These are phyloP conservation scores for Lucinisca nassula DNA, from an alignment of 2,888 invertebrate species.

Conservation along the genomic window DNA sequence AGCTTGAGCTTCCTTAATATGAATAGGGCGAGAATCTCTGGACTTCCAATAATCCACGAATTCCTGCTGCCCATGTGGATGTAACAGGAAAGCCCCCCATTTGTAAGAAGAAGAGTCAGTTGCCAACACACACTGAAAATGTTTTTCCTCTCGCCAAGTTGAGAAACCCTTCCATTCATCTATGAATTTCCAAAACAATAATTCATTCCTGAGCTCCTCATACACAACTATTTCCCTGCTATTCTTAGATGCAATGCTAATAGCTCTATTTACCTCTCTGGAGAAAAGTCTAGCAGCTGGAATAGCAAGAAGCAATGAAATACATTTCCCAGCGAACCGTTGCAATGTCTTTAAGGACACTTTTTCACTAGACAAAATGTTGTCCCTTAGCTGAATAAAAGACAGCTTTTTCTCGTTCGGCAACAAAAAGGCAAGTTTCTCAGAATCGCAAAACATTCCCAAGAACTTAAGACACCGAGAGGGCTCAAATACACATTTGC, in stretches of 20 bases:
- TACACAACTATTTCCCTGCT: constrained; percentile 19
- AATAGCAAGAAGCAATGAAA: constrained; percentile 36
- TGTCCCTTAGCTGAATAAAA: constrained; percentile 34
- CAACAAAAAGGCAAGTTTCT: constrained; percentile 5
- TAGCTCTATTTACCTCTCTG: constrained; percentile 46
- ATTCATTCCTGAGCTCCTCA: constrained; percentile 31
- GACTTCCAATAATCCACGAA: constrained; percentile 37
- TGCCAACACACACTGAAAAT: constrained; percentile 38
- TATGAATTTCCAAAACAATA: constrained; percentile 36
- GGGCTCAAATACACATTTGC: constrained; percentile 31
- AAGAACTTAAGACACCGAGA: constrained; percentile 27
- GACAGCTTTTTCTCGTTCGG: constrained; percentile 28
- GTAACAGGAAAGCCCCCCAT: constrained; percentile 19
- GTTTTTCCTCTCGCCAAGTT: constrained; percentile 40
- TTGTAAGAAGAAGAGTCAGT: constrained; percentile 33
- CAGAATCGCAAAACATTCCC: constrained; percentile 37
- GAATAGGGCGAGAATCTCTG: constrained; percentile 35
- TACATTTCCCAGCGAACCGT: constrained; percentile 45
- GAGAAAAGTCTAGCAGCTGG: constrained; percentile 39
- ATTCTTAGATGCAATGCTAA: constrained; percentile 27
- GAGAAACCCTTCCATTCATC: constrained; percentile 35
- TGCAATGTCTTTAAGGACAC: constrained; percentile 38
- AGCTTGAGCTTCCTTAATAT: constrained; percentile 42
- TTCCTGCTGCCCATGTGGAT: not conserved
- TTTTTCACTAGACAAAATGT: constrained; percentile 11